phyloP scores from a whole-genome alignment of 2,797 vertebrate species.

The Acanthurus tractus region DNA sequence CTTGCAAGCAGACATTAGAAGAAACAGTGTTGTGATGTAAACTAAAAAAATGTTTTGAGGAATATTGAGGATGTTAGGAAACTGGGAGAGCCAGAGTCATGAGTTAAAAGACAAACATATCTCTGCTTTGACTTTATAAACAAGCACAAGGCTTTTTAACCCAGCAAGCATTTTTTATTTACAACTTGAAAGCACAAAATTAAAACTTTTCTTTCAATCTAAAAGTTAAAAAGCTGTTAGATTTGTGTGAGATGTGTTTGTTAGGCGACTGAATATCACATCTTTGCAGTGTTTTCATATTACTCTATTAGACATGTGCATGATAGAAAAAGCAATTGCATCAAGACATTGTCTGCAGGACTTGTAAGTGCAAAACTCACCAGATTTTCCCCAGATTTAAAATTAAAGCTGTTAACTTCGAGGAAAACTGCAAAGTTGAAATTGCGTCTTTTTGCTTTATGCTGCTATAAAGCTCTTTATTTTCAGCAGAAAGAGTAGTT shows the following conservation, averaged over 20 bases:
- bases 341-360: slow-evolving; percentile 13
- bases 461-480: slow-evolving; percentile 24
- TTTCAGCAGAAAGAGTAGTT: slow-evolving; percentile 49
- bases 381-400: slow-evolving; percentile 23
- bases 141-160: not conserved
- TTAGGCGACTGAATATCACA: slow-evolving; percentile 5
- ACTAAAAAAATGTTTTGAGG: not conserved
- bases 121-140: slow-evolving; percentile 10
- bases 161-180: not conserved
- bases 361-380: slow-evolving; percentile 11
- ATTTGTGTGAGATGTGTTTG: not conserved
- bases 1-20: not conserved
- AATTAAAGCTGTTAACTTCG: slow-evolving; percentile 35
- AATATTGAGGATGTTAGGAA: not conserved
- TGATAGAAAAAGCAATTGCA: slow-evolving; percentile 24
- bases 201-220: not conserved
- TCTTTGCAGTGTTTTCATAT: slow-evolving; percentile 7
- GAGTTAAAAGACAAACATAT: slow-evolving; percentile 9
- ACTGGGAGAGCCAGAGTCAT: slow-evolving; percentile 9
- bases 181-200: not conserved
- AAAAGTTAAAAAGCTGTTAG: not conserved
- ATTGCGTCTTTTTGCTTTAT: slow-evolving; percentile 44
- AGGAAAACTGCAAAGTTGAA: slow-evolving; percentile 31
- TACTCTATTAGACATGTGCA: slow-evolving; percentile 20
- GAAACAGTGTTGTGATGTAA: not conserved